Evolutionary conservation across 2,888 invertebrate species (phyloP).

Genomic region (Sthenelais limicola): DNA sequence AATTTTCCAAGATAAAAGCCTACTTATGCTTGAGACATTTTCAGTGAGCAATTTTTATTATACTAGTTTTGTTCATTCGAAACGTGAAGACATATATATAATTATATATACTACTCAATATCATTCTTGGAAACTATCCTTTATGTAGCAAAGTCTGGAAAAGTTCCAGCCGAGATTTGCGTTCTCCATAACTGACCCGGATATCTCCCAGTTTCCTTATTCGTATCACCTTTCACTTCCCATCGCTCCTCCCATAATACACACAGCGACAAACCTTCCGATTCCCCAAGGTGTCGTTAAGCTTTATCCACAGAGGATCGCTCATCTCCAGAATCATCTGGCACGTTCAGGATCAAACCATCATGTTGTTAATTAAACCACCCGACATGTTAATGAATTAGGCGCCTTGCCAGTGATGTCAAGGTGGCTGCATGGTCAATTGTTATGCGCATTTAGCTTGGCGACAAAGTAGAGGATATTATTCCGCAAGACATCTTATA

Average conservation of each 20-base stretch:
- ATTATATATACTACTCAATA: too few relatives aligned
- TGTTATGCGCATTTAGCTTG: conserved; percentile 25
- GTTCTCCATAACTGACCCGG: too few relatives aligned
- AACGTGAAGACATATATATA: too few relatives aligned
- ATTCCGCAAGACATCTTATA: conserved; percentile 31
- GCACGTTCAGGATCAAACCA: conserved; percentile 14
- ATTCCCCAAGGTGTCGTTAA: background rate
- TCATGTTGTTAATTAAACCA: conserved; percentile 39
- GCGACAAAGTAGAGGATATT: conserved; percentile 22
- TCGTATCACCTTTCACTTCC: background rate
- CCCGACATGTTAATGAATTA: conserved; percentile 33
- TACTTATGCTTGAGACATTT: too few relatives aligned
- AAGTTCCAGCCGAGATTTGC: too few relatives aligned
- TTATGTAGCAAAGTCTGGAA: too few relatives aligned
- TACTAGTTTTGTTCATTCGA: too few relatives aligned
- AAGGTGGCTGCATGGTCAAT: background rate
- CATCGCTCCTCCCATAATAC: conserved; percentile 4
- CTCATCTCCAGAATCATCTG: conserved; percentile 6
- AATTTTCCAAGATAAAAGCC: too few relatives aligned
- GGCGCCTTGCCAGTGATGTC: background rate
- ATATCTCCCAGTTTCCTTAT: too few relatives aligned
- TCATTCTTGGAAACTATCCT: too few relatives aligned
- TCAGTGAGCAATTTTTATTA: too few relatives aligned
- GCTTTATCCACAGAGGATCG: conserved; percentile 1
- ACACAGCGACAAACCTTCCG: background rate